These are phyloP conservation scores for Sebastes ruberrimus DNA, from an alignment of 2,797 vertebrate genomes.

Conservation along the genomic window DNA sequence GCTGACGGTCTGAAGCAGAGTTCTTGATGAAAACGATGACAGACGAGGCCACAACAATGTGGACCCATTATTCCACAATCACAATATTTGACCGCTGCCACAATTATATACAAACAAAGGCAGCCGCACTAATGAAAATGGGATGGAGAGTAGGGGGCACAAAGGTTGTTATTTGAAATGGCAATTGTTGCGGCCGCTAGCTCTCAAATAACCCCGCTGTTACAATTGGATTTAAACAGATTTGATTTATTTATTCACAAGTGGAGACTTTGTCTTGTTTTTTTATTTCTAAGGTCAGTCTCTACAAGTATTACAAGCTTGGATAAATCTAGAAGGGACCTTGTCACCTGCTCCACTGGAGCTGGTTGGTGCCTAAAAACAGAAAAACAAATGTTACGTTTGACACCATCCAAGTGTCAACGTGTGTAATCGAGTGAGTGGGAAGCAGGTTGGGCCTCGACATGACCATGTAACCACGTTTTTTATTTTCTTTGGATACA, in stretches of 20 bases:
- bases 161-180: constrained; percentile 21
- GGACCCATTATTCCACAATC: constrained; percentile 42
- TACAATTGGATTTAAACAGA: constrained; percentile 7
- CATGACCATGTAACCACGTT: not conserved
- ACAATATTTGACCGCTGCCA: constrained; percentile 35
- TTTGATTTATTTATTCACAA: not conserved
- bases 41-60: constrained; percentile 19
- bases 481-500: constrained; percentile 14
- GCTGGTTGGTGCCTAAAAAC: not conserved
- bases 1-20: constrained; percentile 9
- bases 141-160: not conserved
- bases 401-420: constrained; percentile 34
- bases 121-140: constrained; percentile 18
- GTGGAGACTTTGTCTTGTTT: not conserved
- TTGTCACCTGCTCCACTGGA: constrained; percentile 37
- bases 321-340: not conserved
- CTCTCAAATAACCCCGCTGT: constrained; percentile 6
- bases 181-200: constrained; percentile 4
- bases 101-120: constrained; percentile 33
- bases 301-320: not conserved
- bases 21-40: constrained; percentile 6
- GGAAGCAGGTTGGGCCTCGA: constrained; percentile 2
- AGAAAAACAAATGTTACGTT: not conserved
- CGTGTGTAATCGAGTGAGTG: not conserved
- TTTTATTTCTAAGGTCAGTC: not conserved